Percentiles rank a stretch among this genome's conserved stretches.
Conservation (phyloP, 2,888 invertebrate genomes). For the Patella caerulea region DNA sequence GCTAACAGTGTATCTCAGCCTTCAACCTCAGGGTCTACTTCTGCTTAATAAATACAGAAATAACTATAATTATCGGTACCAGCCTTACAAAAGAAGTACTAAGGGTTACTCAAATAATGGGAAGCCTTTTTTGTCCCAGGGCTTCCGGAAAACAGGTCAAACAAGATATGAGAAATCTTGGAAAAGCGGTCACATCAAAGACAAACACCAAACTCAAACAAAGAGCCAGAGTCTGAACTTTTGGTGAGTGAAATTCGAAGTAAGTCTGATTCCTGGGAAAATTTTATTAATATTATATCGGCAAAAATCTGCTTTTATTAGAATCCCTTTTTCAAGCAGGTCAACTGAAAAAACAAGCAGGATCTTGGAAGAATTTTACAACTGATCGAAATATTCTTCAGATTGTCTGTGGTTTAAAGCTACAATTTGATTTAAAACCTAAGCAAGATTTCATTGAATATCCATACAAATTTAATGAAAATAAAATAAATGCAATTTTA, state of each 20-base stretch:
- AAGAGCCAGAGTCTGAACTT: neutral
- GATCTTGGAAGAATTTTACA: constrained; percentile 5
- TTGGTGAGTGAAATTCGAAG: constrained; percentile 2
- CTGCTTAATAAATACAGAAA: neutral
- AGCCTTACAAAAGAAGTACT: neutral
- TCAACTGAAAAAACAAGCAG: constrained; percentile 1
- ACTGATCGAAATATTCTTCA: constrained; percentile 12
- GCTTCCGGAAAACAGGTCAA: neutral
- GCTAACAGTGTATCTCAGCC: no score
- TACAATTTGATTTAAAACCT: constrained; percentile 3
- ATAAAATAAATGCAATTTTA: neutral
- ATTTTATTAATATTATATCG: neutral
- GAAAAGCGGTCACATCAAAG: neutral
- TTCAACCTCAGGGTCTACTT: no score
- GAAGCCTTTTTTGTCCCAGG: neutral
- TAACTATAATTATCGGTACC: neutral
- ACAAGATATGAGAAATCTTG: neutral
- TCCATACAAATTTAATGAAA: neutral
- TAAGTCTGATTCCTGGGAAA: neutral
- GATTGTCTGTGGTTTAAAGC: neutral
- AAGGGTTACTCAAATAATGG: neutral
- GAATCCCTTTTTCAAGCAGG: constrained; percentile 11
- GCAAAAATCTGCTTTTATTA: neutral
- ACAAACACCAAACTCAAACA: neutral
- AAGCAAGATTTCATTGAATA: neutral